These are phyloP conservation scores for Protophormia terraenovae DNA, from an alignment of 2,888 invertebrate species.

Conservation along the genomic window DNA sequence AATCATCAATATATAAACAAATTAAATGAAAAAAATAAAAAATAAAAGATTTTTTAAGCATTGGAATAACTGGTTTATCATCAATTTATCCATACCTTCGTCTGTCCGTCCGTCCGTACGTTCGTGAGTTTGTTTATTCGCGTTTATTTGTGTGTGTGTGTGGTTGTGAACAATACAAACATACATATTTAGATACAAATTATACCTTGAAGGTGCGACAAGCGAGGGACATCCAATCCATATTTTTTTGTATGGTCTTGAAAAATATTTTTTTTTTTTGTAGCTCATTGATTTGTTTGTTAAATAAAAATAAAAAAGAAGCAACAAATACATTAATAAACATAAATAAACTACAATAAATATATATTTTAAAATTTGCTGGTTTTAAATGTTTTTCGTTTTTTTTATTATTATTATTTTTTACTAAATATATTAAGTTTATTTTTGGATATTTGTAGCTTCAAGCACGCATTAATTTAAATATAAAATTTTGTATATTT, in stretches of 20 bases:
- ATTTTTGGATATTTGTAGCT: constrained; percentile 26
- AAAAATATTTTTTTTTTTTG: constrained; percentile 38
- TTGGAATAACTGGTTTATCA: constrained; percentile 64
- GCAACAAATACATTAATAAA: constrained; percentile 25
- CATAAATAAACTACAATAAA: no score
- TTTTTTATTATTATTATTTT: not conserved
- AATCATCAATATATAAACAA: constrained; percentile 56
- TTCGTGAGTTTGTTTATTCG: not conserved
- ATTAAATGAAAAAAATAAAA: constrained; percentile 19
- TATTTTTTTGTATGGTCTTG: constrained; percentile 51
- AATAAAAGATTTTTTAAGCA: constrained; percentile 38
- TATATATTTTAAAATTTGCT: constrained; percentile 43
- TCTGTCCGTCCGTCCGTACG: not conserved
- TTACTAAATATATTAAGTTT: constrained; percentile 13
- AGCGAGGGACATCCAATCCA: constrained; percentile 55
- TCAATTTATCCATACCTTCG: constrained; percentile 30
- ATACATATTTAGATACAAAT: not conserved
- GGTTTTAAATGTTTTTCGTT: constrained; percentile 32
- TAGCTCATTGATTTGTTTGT: constrained; percentile 18
- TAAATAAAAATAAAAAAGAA: not conserved
- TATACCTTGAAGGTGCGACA: constrained; percentile 60
- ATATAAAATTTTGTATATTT: constrained; percentile 1
- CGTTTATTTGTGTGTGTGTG: not conserved
- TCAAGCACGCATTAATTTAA: constrained; percentile 32
- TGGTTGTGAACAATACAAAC: not conserved